These are phyloP conservation scores for Neoascia interrupta DNA, from an alignment of 2,888 invertebrate species.

Conservation along the genomic window DNA sequence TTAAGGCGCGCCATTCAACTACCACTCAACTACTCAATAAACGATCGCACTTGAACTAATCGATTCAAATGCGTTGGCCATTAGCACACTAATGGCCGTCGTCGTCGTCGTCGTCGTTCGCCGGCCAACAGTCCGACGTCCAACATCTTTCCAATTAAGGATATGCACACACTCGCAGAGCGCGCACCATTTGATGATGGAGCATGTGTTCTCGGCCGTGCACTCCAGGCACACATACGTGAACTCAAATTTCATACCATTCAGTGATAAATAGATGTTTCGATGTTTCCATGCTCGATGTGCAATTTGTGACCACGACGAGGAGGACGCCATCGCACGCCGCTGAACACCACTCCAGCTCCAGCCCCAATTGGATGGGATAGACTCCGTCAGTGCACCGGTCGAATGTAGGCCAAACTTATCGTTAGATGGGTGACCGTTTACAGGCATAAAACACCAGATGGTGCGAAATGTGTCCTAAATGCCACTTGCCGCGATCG, in stretches of 20 bases:
- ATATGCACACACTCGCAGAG: constrained; percentile 51
- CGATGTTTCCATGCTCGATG: constrained; percentile 16
- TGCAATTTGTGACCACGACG: constrained; percentile 38
- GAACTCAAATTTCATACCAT: constrained; percentile 46
- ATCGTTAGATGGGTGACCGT: constrained; percentile 65
- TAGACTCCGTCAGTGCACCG: no score
- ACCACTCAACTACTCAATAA: constrained; percentile 60
- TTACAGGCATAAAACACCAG: constrained; percentile 62
- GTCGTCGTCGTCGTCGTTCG: constrained; percentile 14
- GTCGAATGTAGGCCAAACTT: constrained; percentile 59
- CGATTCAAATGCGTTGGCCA: constrained; percentile 68
- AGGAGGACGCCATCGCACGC: no score
- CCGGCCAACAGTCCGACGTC: background rate
- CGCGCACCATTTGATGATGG: background rate
- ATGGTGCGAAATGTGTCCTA: constrained; percentile 54
- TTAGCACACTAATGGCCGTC: constrained; percentile 55
- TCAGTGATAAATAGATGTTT: constrained; percentile 54
- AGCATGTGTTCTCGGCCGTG: no score
- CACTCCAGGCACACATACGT: constrained; percentile 16
- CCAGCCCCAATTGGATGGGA: background rate
- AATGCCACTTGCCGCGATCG: constrained; percentile 44
- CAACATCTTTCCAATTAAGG: constrained; percentile 63
- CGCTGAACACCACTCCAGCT: background rate
- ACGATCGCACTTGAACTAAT: constrained; percentile 64
- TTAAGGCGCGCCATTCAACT: constrained; percentile 9